Percentiles rank a stretch among this genome's conserved stretches.
Conservation (phyloP, 2,888 invertebrate species). For the Ctenicera cuprea region DNA sequence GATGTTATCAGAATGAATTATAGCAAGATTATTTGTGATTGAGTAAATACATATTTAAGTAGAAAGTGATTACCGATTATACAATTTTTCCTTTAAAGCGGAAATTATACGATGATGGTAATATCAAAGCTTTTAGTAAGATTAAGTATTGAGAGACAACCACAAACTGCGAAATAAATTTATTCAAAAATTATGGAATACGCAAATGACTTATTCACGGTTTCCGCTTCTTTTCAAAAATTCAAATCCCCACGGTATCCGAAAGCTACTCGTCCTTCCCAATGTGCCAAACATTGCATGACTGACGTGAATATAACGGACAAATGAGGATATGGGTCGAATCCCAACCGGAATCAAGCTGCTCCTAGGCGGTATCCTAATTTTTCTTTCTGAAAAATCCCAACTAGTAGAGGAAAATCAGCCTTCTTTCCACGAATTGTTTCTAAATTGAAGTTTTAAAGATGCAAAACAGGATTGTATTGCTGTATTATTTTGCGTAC, state of each 20-base stretch:
- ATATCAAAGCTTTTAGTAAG: constrained; percentile 7
- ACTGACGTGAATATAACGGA: constrained; percentile 16
- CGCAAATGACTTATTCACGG: not conserved
- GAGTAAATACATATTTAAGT: constrained; percentile 21
- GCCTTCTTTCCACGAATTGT: too few relatives aligned
- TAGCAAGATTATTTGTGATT: constrained; percentile 12
- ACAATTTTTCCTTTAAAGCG: not conserved
- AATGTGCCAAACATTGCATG: constrained; percentile 4
- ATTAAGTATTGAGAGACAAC: not conserved
- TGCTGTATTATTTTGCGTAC: too few relatives aligned
- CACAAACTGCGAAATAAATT: not conserved
- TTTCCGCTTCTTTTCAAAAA: constrained; percentile 2
- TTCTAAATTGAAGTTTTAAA: too few relatives aligned
- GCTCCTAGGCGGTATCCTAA: constrained; percentile 1
- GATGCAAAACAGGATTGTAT: too few relatives aligned
- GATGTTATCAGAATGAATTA: constrained; percentile 30
- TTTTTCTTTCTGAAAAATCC: constrained; percentile 9
- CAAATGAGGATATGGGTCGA: constrained; percentile 18
- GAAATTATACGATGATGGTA: not conserved
- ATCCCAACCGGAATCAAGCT: constrained; percentile 15
- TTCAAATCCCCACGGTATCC: not conserved
- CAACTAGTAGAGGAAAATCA: not conserved
- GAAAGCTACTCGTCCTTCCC: constrained; percentile 3
- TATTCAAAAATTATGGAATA: not conserved
- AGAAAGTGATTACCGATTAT: not conserved